Percentiles rank a stretch among this genome's conserved stretches.
Conservation (phyloP, 2,888 invertebrate genomes). For the Nephrotoma appendiculata region DNA sequence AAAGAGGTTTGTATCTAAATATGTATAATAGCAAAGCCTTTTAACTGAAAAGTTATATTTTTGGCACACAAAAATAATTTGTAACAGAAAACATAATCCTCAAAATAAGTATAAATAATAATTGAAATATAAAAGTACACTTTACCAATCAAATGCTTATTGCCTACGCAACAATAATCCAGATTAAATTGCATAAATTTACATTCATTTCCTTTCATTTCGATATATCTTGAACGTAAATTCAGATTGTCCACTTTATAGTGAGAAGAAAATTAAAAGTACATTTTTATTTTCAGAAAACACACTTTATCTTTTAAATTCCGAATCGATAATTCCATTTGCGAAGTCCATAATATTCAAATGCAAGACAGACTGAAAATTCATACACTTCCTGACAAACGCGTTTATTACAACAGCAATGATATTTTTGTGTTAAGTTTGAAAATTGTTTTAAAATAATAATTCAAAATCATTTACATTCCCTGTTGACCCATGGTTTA, state of each 20-base stretch:
- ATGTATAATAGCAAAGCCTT: too few relatives aligned
- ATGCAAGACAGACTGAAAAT: not conserved
- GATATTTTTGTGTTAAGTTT: too few relatives aligned
- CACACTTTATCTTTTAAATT: not conserved
- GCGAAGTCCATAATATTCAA: not conserved
- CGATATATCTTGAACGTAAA: not conserved
- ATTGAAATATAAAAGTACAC: too few relatives aligned
- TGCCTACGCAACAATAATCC: too few relatives aligned
- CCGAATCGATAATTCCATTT: not conserved
- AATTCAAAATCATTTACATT: not conserved
- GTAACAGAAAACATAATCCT: too few relatives aligned
- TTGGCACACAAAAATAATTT: too few relatives aligned
- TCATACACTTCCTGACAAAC: not conserved
- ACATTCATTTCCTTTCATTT: not conserved
- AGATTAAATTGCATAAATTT: not conserved
- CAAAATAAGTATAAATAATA: too few relatives aligned
- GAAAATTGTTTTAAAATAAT: too few relatives aligned
- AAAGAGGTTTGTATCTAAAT: too few relatives aligned
- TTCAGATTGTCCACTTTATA: not conserved
- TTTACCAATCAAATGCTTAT: too few relatives aligned
- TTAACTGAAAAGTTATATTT: too few relatives aligned
- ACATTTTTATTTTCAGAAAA: not conserved
- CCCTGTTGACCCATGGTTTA: not conserved
- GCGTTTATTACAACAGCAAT: too few relatives aligned
- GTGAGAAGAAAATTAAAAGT: not conserved